Evolutionary conservation across 2,113 vertebrate species (phyloP).

Genomic region (Labeo catla): DNA sequence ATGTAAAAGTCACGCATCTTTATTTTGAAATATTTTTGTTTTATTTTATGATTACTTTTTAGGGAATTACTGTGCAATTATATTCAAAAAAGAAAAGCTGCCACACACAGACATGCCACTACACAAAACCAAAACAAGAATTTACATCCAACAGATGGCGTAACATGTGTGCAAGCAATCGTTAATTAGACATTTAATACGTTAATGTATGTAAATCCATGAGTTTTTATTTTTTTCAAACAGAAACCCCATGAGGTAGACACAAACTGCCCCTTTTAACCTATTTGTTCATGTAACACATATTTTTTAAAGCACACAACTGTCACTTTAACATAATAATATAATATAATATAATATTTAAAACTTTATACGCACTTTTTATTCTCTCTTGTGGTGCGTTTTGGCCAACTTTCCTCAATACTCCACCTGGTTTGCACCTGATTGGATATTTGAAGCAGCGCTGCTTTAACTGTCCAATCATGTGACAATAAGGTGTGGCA

Average conservation of each 20-base stretch:
- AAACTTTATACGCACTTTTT: not conserved
- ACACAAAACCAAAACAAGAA: not conserved
- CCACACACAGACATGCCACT: not conserved
- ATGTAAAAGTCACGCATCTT: not conserved
- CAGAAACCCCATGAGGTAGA: not conserved
- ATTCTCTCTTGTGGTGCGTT: not conserved
- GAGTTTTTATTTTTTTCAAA: not conserved
- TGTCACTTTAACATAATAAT: not conserved
- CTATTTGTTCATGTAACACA: not conserved
- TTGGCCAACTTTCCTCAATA: not conserved
- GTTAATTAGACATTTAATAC: not conserved
- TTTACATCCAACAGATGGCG: conserved; percentile 39
- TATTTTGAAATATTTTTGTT: not conserved
- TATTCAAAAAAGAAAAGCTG: not conserved
- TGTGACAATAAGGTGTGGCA: not conserved
- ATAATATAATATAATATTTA: not conserved
- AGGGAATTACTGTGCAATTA: not conserved
- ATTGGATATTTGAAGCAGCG: conserved; percentile 26
- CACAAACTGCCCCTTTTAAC: not conserved
- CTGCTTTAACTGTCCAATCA: conserved; percentile 1
- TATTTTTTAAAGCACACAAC: not conserved
- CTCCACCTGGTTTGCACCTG: not conserved
- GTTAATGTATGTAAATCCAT: not conserved
- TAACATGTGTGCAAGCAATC: not conserved
- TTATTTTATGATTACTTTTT: not conserved